These are phyloP conservation scores for Phylloscopus whistleri DNA, from an alignment of 2,113 vertebrate species.

Conservation along the genomic window DNA sequence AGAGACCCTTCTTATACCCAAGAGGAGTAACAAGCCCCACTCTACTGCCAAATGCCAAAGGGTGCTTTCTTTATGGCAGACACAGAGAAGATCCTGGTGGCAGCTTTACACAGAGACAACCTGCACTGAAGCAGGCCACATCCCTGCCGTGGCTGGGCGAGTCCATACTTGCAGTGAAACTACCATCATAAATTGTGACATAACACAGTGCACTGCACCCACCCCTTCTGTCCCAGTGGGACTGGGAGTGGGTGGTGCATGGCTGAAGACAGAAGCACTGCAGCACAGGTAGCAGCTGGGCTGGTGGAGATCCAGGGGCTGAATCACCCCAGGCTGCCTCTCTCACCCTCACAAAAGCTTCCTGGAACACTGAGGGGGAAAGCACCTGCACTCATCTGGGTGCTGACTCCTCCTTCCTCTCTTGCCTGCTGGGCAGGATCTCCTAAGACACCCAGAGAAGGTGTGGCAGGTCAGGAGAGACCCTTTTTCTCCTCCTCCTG, in stretches of 20 bases:
- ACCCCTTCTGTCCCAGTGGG: not conserved
- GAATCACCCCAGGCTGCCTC: not conserved
- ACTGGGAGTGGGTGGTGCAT: rapidly evolving
- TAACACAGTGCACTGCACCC: not conserved
- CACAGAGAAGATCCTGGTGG: not conserved
- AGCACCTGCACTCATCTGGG: not conserved
- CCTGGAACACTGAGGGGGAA: not conserved
- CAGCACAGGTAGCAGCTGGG: not conserved
- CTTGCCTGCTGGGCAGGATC: not conserved
- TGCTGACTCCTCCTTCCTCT: not conserved
- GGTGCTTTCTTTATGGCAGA: not conserved
- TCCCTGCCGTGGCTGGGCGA: rapidly evolving
- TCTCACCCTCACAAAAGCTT: not conserved
- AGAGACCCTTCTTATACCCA: not conserved
- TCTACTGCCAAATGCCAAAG: not conserved
- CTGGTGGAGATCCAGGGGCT: not conserved
- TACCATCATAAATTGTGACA: not conserved
- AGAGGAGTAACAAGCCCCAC: not conserved
- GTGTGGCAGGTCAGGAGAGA: not conserved
- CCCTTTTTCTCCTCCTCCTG: not conserved
- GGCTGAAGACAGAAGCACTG: not conserved
- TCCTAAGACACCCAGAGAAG: not conserved
- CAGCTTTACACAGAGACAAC: not conserved
- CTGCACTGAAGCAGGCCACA: not conserved
- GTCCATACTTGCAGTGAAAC: rapidly evolving